Percentiles rank a stretch among this genome's conserved stretches.
Evolutionary conservation across 2,113 vertebrate genomes (phyloP).

Genomic region (Anthoscopus minutus): DNA sequence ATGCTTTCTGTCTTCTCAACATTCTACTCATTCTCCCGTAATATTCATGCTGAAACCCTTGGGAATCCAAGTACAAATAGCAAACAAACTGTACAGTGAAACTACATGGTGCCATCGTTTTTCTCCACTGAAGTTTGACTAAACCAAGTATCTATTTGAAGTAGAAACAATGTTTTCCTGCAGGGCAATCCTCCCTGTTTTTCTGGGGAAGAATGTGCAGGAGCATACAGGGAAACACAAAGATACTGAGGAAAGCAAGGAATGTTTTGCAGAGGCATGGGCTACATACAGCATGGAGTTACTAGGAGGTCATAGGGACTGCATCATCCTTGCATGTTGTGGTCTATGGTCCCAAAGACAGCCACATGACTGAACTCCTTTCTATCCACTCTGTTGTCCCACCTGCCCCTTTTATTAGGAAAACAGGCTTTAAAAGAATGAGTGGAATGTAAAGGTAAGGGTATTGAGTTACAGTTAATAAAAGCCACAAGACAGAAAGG

Average conservation of each 20-base stretch:
- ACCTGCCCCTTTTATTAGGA: background rate
- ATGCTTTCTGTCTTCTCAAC: background rate
- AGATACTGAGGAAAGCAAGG: background rate
- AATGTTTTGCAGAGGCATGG: background rate
- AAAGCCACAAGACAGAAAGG: background rate
- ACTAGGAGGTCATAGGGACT: rapidly evolving
- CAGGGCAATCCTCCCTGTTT: background rate
- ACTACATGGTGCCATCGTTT: background rate
- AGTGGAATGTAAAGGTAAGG: background rate
- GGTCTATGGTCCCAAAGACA: background rate
- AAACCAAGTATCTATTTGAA: background rate
- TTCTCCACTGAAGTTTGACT: background rate
- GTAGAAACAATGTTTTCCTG: background rate
- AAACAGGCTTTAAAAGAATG: background rate
- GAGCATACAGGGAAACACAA: no score
- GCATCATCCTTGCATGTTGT: background rate
- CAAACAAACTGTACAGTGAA: background rate
- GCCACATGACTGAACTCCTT: background rate
- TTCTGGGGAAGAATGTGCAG: background rate
- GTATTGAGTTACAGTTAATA: background rate
- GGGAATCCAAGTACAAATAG: background rate
- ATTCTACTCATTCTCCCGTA: background rate
- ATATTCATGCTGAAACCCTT: background rate
- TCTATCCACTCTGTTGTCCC: background rate
- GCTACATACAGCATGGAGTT: background rate